Evolutionary conservation across 1,140 invertebrate genomes (phyloP).

Genomic region (Rhagoletis pomonella): DNA sequence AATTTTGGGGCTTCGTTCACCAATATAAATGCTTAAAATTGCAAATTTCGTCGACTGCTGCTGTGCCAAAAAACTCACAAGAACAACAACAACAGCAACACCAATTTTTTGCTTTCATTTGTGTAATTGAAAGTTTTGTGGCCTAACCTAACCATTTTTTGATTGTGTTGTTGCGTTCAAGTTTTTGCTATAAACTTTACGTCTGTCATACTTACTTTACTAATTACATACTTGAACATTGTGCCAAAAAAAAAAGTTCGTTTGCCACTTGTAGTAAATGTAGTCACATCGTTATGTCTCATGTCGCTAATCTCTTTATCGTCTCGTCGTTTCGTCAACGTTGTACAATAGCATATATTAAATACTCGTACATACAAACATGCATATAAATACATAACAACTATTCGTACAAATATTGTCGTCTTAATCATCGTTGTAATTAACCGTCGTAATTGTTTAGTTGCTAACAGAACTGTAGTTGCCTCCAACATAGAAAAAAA

Average conservation of each 20-base stretch:
- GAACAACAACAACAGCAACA: background rate
- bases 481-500: background rate
- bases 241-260: conserved; percentile 3
- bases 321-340: conserved; percentile 8
- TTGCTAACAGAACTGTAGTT: conserved; percentile 9
- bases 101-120: conserved; percentile 48
- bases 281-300: conserved; percentile 29
- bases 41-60: conserved; percentile 46
- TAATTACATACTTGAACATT: background rate
- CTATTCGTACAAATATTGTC: background rate
- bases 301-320: conserved; percentile 30
- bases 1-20: background rate
- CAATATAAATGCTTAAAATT: conserved; percentile 54
- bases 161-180: conserved; percentile 48
- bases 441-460: conserved; percentile 44
- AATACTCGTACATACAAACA: conserved; percentile 19
- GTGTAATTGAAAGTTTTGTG: conserved; percentile 43
- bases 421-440: conserved; percentile 9
- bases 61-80: background rate
- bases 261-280: conserved; percentile 33
- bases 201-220: conserved; percentile 39
- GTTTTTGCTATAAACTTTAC: conserved; percentile 37
- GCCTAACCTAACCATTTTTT: conserved; percentile 2
- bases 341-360: conserved; percentile 15
- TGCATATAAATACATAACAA: background rate